These are phyloP conservation scores for Leiothrix lutea DNA, from an alignment of 2,113 vertebrate species.

Conservation along the genomic window DNA sequence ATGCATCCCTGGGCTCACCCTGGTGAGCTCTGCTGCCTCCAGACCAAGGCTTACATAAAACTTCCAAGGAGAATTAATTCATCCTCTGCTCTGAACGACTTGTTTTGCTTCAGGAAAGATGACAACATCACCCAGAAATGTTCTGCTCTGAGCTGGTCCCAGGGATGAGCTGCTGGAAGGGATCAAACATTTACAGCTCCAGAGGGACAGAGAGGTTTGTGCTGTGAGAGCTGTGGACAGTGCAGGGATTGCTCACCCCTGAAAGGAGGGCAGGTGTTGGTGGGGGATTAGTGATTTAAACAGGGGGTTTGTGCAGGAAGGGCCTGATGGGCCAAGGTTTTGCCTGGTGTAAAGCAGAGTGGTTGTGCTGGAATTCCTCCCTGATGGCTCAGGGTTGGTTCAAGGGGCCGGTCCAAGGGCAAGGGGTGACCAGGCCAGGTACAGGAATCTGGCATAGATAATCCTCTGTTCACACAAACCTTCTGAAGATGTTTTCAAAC, in stretches of 20 bases:
- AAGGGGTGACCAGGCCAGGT: not conserved
- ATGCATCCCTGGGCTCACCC: not conserved
- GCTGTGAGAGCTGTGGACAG: not conserved
- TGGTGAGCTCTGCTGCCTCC: not conserved
- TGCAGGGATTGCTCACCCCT: not conserved
- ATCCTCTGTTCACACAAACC: not conserved
- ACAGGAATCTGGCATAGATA: not conserved
- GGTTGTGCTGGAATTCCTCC: not conserved
- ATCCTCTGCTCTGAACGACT: constrained; percentile 1
- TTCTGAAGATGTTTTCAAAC: not conserved
- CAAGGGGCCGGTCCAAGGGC: not conserved
- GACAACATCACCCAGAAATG: constrained; percentile 14
- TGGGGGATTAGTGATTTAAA: not conserved
- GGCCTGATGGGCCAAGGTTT: not conserved
- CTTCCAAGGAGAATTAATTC: constrained; percentile 13
- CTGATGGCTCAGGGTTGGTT: not conserved
- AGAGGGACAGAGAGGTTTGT: not conserved
- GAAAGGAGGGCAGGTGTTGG: not conserved
- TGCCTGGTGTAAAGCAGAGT: not conserved
- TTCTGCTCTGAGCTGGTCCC: not conserved
- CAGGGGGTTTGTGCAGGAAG: not conserved
- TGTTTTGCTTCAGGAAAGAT: constrained; percentile 60
- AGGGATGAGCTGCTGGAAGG: constrained; percentile 3
- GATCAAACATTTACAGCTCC: not conserved
- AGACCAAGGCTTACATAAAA: constrained; percentile 16